Base-by-base conservation (phyloP, 2,113 vertebrate species). In the Loxodonta africana region DNA sequence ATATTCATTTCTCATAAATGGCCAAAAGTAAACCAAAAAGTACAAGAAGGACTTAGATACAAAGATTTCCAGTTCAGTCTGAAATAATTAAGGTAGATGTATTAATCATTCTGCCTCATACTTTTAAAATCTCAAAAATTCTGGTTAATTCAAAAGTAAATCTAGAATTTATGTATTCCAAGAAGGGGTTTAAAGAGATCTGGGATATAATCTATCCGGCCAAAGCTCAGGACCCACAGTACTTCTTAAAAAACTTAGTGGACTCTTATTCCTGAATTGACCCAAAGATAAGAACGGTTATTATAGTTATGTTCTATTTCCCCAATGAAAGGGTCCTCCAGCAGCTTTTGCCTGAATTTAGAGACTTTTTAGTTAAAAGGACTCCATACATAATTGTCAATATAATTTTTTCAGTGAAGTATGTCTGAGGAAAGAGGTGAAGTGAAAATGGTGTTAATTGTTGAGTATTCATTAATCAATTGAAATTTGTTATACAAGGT, bases 1-100 rank as follows among this genome's bases (percentile, higher is more conserved):
- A 41, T 57, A 8, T 90, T 95, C 60, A 17, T 83, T 89, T 92
- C 81, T 90, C 87, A 88, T 48, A 93, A 93, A 94, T 84, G 65
- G 73, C 6, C 53, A 78, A 67, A 83, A 88, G n/a, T 82, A 81
- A 95, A 82, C 21, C 33, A 90, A 25, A 80, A 83, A 48, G 8
- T 53, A 26, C 37, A 25, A 20, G 15, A 57, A 90, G 11, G 1
- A 57, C 53, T 57, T 63, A 88, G 30, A 44, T 51, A 53, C 1
- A 91, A 91, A 73, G 92, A 74, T 95, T 95, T 91, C 88, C 23
- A 77, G 62, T 90, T 92, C 23, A 62, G 21, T 83, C 25, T 46
- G 44, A 96, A 94, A 91, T 62, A 51, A 71, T 77, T 30, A 62
- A 65, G 14, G 23, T 44, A 5, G 11, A 23, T 62, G 81, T 44